phyloP scores from a whole-genome alignment of 2,113 vertebrate species.

The mouse (Mus musculus) region GRCm39 chr14:101983501-101984000 shows the following conservation, averaged over 20 bases:
- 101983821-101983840: background rate
- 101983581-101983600: background rate
- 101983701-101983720: conserved; percentile 59
- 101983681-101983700: conserved; percentile 60
- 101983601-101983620: conserved; percentile 38
- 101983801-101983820: conserved; percentile 10
- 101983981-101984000: conserved; percentile 61
- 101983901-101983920: background rate
- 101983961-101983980: conserved; percentile 31
- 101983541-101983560: background rate
- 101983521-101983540: background rate
- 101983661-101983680: conserved; percentile 65
- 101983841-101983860: conserved; percentile 14
- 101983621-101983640: conserved; percentile 18
- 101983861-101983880: background rate
- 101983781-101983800: background rate
- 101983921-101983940: conserved; percentile 34
- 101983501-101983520: background rate
- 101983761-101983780: background rate
- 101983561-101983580: background rate
- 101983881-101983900: conserved; percentile 14
- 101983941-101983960: conserved; percentile 44
- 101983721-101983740: conserved; percentile 54
- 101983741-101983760: conserved; percentile 7
- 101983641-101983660: conserved; percentile 35